Evolutionary conservation across 2,113 vertebrate genomes (phyloP).

Genomic region (Percopsis transmontana): DNA sequence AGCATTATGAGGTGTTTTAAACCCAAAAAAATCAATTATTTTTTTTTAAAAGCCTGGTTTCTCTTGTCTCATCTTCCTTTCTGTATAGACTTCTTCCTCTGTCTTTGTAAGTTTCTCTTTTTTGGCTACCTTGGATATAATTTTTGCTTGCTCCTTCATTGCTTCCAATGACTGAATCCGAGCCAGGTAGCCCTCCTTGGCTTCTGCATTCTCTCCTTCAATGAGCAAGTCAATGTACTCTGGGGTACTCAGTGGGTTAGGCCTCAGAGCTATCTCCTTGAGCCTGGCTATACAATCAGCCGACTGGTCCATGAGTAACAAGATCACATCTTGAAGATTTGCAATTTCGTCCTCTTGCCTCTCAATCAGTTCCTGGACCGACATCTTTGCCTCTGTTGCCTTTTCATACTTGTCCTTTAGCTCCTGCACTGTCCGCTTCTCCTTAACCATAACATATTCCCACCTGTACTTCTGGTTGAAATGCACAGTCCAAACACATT

Average conservation of each 20-base stretch:
- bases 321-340: background rate
- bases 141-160: background rate
- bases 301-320: background rate
- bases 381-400: conserved; percentile 7
- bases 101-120: background rate
- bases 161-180: background rate
- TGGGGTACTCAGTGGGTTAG: background rate
- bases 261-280: background rate
- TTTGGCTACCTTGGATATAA: background rate
- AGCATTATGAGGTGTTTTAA: background rate
- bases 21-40: background rate
- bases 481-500: conserved; percentile 38
- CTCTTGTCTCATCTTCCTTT: background rate
- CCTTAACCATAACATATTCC: conserved; percentile 35
- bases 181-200: background rate
- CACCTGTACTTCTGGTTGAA: conserved; percentile 39
- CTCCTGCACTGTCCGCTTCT: conserved; percentile 35
- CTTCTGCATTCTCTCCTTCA: background rate
- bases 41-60: background rate
- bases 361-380: background rate
- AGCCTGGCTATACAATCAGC: background rate
- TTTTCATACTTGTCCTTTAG: conserved; percentile 34
- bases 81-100: accelerated
- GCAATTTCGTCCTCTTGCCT: background rate
- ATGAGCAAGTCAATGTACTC: background rate